phyloP scores from a whole-genome alignment of 1,140 invertebrate genomes.

The Coelopa frigida region DNA sequence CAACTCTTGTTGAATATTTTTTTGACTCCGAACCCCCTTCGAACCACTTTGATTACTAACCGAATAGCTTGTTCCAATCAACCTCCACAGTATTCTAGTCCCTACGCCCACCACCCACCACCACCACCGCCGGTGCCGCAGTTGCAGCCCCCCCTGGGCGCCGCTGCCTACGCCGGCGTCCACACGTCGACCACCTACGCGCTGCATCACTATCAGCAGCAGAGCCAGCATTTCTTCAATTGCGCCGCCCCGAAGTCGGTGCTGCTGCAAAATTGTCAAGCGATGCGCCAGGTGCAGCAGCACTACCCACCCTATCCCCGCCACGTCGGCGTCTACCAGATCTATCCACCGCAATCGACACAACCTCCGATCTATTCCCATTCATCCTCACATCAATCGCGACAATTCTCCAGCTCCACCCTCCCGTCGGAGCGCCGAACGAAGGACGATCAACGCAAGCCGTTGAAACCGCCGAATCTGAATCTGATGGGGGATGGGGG shows the following conservation, averaged over 20 bases:
- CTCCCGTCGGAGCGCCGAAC: conserved; percentile 3
- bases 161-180: neutral
- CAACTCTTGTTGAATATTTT: too few species aligned
- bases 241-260: conserved; percentile 43
- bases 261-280: conserved; percentile 44
- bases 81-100: conserved; percentile 11
- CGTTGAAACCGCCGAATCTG: conserved; percentile 7
- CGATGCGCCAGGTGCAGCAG: conserved; percentile 42
- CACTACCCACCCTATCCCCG: conserved; percentile 44
- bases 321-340: conserved; percentile 42
- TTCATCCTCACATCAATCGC: neutral
- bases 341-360: conserved; percentile 40
- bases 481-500: too few species aligned
- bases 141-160: neutral
- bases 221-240: conserved; percentile 30
- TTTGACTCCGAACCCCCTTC: too few species aligned
- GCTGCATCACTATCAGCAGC: conserved; percentile 3
- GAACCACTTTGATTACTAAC: too few species aligned
- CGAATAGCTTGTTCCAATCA: conserved; percentile 7
- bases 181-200: conserved; percentile 1
- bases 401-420: conserved; percentile 5
- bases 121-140: neutral
- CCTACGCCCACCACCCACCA: conserved; percentile 7
- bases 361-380: too few species aligned
- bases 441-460: conserved; percentile 27